phyloP scores from a whole-genome alignment of 1,140 invertebrate species.

The Drosophila melanogaster region Release_6_plus_ISO1_MT NT_037436.4:3823501-3824000 shows the following conservation, averaged over 20 bases:
- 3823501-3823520: constrained; percentile 31
- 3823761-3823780: no score
- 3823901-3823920: background rate
- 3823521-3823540: constrained; percentile 40
- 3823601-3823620: background rate
- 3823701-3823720: no score
- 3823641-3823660: no score
- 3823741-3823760: no score
- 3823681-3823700: no score
- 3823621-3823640: no score
- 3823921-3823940: background rate
- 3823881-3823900: constrained; percentile 9
- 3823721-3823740: no score
- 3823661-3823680: no score
- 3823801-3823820: background rate
- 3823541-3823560: constrained; percentile 7
- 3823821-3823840: background rate
- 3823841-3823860: constrained; percentile 6
- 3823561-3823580: constrained; percentile 9
- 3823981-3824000: constrained; percentile 48
- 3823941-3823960: constrained; percentile 18
- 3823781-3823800: no score
- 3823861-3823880: constrained; percentile 20
- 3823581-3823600: background rate
- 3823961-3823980: constrained; percentile 53